phyloP scores from a whole-genome alignment of 2,113 vertebrate species.

The Hepsetus odoe region DNA sequence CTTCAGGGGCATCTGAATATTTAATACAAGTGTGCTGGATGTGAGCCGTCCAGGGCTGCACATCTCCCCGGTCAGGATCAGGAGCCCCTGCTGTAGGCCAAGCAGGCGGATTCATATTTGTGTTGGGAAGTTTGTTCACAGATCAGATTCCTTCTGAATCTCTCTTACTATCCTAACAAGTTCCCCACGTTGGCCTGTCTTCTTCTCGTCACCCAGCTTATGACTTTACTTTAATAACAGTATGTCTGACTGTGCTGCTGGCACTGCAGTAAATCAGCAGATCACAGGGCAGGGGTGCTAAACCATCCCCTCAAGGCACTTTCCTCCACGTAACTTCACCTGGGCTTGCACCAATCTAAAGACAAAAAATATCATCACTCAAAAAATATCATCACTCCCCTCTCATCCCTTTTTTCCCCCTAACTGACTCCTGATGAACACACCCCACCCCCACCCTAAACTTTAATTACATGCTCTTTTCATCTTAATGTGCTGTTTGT shows the following conservation, averaged over 20 bases:
- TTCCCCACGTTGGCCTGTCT: constrained; percentile 56
- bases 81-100: background rate
- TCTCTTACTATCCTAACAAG: constrained; percentile 61
- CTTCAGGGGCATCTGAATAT: too few species aligned
- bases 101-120: background rate
- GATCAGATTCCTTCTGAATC: constrained; percentile 51
- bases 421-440: constrained; percentile 85
- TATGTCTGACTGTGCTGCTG: constrained; percentile 87
- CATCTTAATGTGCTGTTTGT: constrained; percentile 80
- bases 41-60: too few species aligned
- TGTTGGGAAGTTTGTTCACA: constrained; percentile 31
- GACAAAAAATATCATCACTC: constrained; percentile 67
- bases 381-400: constrained; percentile 78
- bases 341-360: constrained; percentile 91
- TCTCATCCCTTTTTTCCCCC: constrained; percentile 11
- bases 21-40: too few species aligned
- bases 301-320: constrained; percentile 90
- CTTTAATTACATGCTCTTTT: constrained; percentile 78
- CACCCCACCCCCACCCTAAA: constrained; percentile 61
- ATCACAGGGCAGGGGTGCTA: constrained; percentile 84
- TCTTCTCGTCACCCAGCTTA: constrained; percentile 66
- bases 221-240: constrained; percentile 96
- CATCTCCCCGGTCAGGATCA: too few species aligned
- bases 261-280: constrained; percentile 91
- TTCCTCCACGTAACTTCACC: constrained; percentile 89